Percentiles rank a stretch among this genome's conserved stretches.
Conservation (phyloP, 2,888 invertebrate genomes). For the Aproaerema taeniolella region DNA sequence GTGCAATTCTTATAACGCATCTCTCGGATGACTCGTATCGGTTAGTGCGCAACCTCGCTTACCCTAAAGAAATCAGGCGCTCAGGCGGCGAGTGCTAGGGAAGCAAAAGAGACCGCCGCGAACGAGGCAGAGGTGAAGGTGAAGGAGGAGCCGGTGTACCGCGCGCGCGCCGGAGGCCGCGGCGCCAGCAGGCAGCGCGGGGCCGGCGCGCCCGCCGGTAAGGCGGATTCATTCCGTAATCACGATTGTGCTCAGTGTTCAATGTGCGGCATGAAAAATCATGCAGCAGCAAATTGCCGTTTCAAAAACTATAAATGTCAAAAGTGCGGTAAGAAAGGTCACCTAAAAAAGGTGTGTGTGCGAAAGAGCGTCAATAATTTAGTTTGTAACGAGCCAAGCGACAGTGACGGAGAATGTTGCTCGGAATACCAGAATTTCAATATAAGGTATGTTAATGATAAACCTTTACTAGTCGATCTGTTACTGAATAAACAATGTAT, state of each 20-base stretch:
- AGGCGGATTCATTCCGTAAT: not conserved
- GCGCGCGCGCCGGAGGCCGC: slow-evolving; percentile 1
- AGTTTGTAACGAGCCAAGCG: not conserved
- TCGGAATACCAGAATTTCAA: slow-evolving; percentile 21
- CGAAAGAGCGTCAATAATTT: not conserved
- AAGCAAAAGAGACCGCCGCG: not conserved
- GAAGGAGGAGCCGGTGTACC: slow-evolving; percentile 19
- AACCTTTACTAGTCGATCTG: not conserved
- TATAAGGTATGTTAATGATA: slow-evolving; percentile 18
- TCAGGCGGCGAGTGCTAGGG: slow-evolving; percentile 9
- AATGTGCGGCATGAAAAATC: slow-evolving; percentile 20
- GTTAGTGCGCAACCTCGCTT: slow-evolving; percentile 14
- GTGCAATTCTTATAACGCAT: slow-evolving; percentile 1
- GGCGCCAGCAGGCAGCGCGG: not conserved
- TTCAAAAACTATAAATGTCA: slow-evolving; percentile 20
- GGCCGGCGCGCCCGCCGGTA: not conserved
- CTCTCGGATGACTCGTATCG: slow-evolving; percentile 13
- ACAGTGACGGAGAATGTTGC: slow-evolving; percentile 4
- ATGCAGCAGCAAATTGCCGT: slow-evolving; percentile 17
- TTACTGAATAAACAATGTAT: not conserved
- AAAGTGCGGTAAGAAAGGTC: slow-evolving; percentile 22
- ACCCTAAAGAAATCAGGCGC: slow-evolving; percentile 18
- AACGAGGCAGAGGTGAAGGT: not conserved
- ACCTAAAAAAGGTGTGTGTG: slow-evolving; percentile 24
- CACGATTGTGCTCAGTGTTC: slow-evolving; percentile 9